These are phyloP conservation scores for Hyperopisus bebe DNA, from an alignment of 2,113 vertebrate species.

Conservation along the genomic window DNA sequence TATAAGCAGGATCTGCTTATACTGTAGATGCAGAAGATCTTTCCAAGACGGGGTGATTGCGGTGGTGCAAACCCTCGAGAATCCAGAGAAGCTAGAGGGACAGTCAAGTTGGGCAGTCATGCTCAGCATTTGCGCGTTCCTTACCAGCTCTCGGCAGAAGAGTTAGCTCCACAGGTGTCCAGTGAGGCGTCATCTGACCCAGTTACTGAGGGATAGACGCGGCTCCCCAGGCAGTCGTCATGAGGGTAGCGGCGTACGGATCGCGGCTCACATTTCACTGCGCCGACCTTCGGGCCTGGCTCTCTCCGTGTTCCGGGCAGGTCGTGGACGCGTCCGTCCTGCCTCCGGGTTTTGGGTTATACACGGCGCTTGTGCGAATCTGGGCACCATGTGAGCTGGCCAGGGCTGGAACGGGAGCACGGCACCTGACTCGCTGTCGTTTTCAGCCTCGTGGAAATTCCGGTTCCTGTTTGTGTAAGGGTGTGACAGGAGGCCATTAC, in stretches of 20 bases:
- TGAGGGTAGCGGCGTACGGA: neutral
- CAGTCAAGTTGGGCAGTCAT: neutral
- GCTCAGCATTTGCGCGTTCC: neutral
- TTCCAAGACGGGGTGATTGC: neutral
- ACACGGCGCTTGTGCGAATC: neutral
- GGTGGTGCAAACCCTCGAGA: neutral
- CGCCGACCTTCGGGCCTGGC: neutral
- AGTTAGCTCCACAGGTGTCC: neutral
- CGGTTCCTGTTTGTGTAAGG: neutral
- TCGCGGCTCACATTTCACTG: neutral
- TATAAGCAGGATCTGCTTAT: neutral
- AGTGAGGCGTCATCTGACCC: neutral
- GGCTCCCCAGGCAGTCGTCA: neutral
- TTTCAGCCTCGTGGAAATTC: neutral
- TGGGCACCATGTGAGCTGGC: neutral
- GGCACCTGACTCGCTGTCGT: neutral
- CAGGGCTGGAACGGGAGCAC: neutral
- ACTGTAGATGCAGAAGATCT: neutral
- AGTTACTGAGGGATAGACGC: neutral
- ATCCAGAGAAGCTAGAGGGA: neutral
- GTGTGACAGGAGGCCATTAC: neutral
- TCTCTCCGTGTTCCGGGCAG: neutral
- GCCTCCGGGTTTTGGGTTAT: neutral
- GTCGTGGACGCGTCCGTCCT: neutral
- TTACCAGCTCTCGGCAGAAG: neutral